Evolutionary conservation across 37 sponge, comb jelly and placozoan genomes (phyloP).

Genomic region (Aphrocallistes beatrix): DNA sequence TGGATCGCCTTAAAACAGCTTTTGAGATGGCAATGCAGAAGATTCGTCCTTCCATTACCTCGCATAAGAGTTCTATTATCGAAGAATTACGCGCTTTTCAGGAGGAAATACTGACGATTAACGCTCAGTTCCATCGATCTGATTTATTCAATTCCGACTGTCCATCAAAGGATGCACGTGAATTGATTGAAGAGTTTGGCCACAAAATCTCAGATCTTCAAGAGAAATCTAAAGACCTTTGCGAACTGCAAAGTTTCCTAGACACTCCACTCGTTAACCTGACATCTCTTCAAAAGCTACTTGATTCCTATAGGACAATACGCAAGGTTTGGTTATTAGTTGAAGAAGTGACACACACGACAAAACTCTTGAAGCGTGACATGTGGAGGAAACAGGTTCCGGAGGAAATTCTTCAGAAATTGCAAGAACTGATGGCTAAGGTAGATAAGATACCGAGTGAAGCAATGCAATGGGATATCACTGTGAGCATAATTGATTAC

Average conservation of each 20-base stretch:
- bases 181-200: neutral
- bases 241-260: conserved; percentile 11
- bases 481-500: neutral
- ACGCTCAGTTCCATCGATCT: neutral
- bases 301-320: neutral
- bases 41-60: neutral
- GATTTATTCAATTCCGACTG: neutral
- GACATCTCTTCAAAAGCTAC: neutral
- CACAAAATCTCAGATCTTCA: neutral
- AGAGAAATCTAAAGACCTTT: neutral
- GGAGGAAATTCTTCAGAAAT: neutral
- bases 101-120: neutral
- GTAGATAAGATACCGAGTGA: neutral
- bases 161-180: conserved; percentile 9
- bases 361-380: neutral
- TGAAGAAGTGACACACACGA: neutral
- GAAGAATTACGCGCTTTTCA: neutral
- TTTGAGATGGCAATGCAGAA: neutral
- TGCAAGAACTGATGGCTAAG: neutral
- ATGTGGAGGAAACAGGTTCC: conserved; percentile 8
- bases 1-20: neutral
- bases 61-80: neutral
- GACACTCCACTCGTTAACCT: neutral
- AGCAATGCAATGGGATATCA: neutral
- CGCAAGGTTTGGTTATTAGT: neutral